Percentiles rank a stretch among this genome's conserved stretches.
phyloP scores from a whole-genome alignment of 2,113 vertebrate genomes.

The Sakesphorus luctuosus region DNA sequence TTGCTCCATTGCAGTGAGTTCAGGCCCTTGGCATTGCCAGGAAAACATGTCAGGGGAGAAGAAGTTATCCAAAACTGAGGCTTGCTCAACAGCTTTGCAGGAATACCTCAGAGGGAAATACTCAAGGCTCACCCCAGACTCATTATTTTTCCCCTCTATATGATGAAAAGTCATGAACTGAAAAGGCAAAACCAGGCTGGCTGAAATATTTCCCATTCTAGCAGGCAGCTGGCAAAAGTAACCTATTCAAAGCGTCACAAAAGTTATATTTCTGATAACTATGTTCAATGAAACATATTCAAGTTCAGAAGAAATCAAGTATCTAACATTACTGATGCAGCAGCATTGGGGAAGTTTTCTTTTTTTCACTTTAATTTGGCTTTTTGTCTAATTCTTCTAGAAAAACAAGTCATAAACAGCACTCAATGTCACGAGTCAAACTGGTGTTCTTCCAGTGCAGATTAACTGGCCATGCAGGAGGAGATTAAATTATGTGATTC shows the following conservation, averaged over 20 bases:
- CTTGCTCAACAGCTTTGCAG: background rate
- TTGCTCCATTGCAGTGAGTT: background rate
- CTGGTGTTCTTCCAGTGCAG: background rate
- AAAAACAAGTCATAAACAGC: background rate
- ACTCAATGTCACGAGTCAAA: background rate
- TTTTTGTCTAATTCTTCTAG: background rate
- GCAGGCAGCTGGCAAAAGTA: background rate
- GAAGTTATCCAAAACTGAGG: background rate
- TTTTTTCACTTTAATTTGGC: accelerated
- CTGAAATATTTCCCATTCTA: background rate
- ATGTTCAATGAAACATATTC: background rate
- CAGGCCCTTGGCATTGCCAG: background rate
- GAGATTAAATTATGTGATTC: background rate
- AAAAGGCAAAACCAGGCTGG: background rate
- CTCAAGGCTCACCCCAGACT: background rate
- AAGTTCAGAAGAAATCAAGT: background rate
- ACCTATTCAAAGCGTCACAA: background rate
- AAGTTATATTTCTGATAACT: background rate
- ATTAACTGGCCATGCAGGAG: background rate
- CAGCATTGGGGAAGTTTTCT: background rate
- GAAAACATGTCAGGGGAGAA: background rate
- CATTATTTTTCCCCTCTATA: accelerated
- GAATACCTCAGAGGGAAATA: background rate
- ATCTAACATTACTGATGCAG: background rate
- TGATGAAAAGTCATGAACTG: background rate